A percentile compares a stretch with the other conserved stretches of the same genome.
These are phyloP conservation scores for Rhynchonycteris naso DNA, from an alignment of 2,797 vertebrate genomes.

Conservation along the genomic window DNA sequence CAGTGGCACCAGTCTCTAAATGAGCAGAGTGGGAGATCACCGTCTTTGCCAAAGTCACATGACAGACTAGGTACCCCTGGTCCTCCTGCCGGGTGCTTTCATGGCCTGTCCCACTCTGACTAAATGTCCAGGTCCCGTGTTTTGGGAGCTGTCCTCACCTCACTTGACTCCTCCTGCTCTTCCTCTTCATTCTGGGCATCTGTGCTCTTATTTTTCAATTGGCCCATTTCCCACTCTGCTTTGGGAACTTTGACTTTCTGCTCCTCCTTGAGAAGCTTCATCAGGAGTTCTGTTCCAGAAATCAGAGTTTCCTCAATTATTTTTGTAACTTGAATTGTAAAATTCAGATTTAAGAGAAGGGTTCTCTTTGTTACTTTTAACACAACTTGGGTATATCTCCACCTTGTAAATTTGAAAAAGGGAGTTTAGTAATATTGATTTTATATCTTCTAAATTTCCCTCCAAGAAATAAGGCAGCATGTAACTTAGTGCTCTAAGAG, in stretches of 20 bases:
- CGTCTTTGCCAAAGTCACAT: not conserved
- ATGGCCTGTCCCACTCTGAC: not conserved
- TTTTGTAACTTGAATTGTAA: not conserved
- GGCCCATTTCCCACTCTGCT: not conserved
- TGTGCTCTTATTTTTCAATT: not conserved
- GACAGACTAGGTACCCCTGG: not conserved
- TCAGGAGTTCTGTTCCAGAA: constrained; percentile 59
- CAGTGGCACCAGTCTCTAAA: not conserved
- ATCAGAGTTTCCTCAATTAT: constrained; percentile 40
- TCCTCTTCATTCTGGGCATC: not conserved
- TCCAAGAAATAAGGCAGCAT: no score
- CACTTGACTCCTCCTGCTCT: no score
- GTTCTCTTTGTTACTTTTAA: no score
- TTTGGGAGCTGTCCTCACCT: not conserved
- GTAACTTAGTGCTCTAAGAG: no score
- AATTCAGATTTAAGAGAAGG: no score
- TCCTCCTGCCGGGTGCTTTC: not conserved
- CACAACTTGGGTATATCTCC: no score
- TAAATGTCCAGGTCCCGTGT: not conserved
- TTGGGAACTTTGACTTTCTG: not conserved
- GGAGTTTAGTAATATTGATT: not conserved
- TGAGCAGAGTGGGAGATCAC: not conserved
- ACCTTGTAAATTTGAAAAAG: no score
- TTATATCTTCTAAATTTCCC: no score
- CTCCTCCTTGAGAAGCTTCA: constrained; percentile 74